phyloP scores from a whole-genome alignment of 2,888 invertebrate genomes.

The Aphidius colemani region DNA sequence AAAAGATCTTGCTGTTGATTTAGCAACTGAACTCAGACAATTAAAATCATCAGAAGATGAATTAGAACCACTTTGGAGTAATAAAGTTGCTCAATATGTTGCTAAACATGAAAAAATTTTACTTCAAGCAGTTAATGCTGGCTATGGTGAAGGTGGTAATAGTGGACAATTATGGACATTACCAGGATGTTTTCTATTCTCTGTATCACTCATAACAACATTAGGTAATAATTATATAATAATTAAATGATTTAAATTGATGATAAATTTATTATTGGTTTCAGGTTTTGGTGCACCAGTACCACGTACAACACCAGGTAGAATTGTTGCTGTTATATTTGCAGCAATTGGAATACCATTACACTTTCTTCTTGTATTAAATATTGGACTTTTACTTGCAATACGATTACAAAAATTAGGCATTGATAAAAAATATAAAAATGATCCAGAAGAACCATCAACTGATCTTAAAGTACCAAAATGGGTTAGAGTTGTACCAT shows the following conservation, averaged over 20 bases:
- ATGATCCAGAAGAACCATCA: conserved; percentile 34
- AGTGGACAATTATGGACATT: conserved; percentile 70
- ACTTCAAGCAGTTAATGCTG: conserved; percentile 64
- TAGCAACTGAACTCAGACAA: conserved; percentile 70
- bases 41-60: conserved; percentile 59
- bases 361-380: conserved; percentile 68
- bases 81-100: conserved; percentile 65
- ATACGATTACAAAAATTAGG: conserved; percentile 61
- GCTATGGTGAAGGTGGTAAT: conserved; percentile 63
- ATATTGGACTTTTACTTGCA: conserved; percentile 63
- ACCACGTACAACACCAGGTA: conserved; percentile 69
- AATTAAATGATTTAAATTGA: conserved; percentile 9
- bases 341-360: conserved; percentile 71
- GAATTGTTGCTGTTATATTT: conserved; percentile 68
- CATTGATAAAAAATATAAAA: conserved; percentile 42
- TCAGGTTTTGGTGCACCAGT: conserved; percentile 76
- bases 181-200: conserved; percentile 71
- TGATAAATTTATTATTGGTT: conserved; percentile 30
- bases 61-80: conserved; percentile 67
- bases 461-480: conserved; percentile 44
- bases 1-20: conserved; percentile 67
- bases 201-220: conserved; percentile 72
- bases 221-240: conserved; percentile 61
- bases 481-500: conserved; percentile 52
- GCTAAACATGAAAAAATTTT: conserved; percentile 66